These are phyloP conservation scores for Hoplostethus atlanticus DNA, from an alignment of 2,797 vertebrate species.

Conservation along the genomic window DNA sequence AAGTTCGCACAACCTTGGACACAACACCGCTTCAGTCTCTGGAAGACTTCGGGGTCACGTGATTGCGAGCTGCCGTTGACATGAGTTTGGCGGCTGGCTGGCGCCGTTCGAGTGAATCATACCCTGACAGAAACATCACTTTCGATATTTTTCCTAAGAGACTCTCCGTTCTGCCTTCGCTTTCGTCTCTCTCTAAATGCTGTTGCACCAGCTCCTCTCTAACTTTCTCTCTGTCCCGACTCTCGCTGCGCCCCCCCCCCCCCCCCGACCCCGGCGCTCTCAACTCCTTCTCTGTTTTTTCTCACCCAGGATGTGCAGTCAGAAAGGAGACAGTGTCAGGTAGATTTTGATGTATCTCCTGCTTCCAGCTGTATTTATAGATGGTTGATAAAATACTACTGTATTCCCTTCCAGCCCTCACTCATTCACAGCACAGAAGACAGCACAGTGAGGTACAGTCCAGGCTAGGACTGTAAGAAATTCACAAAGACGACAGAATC, in stretches of 20 bases:
- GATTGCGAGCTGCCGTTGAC: no score
- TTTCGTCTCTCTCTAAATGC: constrained; percentile 2
- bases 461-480: constrained; percentile 8
- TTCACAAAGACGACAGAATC: constrained; percentile 34
- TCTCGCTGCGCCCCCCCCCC: background rate
- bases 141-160: constrained; percentile 6
- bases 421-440: background rate
- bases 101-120: background rate
- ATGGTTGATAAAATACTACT: no score
- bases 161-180: background rate
- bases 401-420: no score
- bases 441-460: background rate
- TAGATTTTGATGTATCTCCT: background rate
- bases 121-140: constrained; percentile 14
- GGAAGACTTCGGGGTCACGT: no score
- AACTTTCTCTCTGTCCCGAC: background rate
- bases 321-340: background rate
- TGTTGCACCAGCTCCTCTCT: constrained; percentile 11
- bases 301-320: no score
- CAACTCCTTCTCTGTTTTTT: no score
- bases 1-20: background rate
- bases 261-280: no score
- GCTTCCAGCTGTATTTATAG: background rate
- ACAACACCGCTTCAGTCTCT: constrained; percentile 6
- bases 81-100: background rate